Percentiles rank a stretch among this genome's conserved stretches.
Evolutionary conservation across 2,113 vertebrate genomes (phyloP).

Genomic region (Pyxicephalus adspersus): DNA sequence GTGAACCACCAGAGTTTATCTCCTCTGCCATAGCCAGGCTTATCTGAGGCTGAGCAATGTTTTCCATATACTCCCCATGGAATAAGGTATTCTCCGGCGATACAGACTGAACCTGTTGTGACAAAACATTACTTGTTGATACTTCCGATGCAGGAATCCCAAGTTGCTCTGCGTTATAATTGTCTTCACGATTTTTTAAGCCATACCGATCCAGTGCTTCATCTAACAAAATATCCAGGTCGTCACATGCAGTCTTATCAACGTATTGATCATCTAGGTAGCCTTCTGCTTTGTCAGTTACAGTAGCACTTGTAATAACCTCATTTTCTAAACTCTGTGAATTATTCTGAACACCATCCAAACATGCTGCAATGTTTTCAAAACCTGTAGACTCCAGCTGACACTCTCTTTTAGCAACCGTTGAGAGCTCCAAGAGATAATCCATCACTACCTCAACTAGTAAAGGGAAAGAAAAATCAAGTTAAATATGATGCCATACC

Average conservation of each 20-base stretch:
- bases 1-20: neutral
- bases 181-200: conserved; percentile 59
- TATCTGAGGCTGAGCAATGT: conserved; percentile 42
- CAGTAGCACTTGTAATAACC: too few species aligned
- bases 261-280: conserved; percentile 58
- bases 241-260: conserved; percentile 72
- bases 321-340: conserved; percentile 51
- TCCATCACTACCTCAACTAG: conserved; percentile 94
- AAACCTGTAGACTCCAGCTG: conserved; percentile 67
- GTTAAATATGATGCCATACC: neutral
- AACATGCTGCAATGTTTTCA: conserved; percentile 73
- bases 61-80: conserved; percentile 59
- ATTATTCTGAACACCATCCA: conserved; percentile 64
- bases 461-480: conserved; percentile 48
- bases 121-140: conserved; percentile 54
- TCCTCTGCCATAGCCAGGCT: neutral
- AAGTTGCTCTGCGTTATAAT: conserved; percentile 48
- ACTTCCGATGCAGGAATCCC: neutral
- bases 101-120: conserved; percentile 67
- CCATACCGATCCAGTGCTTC: conserved; percentile 73
- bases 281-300: neutral
- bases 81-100: conserved; percentile 50
- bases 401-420: conserved; percentile 73
- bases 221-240: conserved; percentile 81
- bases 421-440: conserved; percentile 89